Percentiles rank a stretch among this genome's conserved stretches.
These are phyloP conservation scores for Mixornis gularis DNA, from an alignment of 2,113 vertebrate species.

Conservation along the genomic window DNA sequence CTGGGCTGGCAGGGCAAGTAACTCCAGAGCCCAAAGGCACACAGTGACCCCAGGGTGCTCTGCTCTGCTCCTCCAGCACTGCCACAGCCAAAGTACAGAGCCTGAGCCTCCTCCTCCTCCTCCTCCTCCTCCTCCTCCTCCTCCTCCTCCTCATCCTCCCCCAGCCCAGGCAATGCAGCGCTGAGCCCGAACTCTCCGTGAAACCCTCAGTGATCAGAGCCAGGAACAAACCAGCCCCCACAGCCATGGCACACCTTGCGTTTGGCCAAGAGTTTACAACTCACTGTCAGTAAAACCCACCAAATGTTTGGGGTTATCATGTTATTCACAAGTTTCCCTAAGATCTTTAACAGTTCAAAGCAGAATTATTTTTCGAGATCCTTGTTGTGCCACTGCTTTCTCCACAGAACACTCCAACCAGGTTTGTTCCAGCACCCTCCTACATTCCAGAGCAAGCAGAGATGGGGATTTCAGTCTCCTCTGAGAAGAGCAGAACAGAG, in stretches of 20 bases:
- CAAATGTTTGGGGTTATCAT: rapidly evolving
- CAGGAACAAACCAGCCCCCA: neutral
- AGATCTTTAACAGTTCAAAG: neutral
- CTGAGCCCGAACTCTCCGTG: rapidly evolving
- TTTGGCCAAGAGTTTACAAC: neutral
- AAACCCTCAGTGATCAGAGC: rapidly evolving
- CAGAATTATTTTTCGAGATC: neutral
- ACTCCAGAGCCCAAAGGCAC: slow-evolving; percentile 75
- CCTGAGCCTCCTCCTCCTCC: slow-evolving; percentile 8
- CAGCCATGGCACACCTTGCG: too few relatives aligned
- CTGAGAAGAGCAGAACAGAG: neutral
- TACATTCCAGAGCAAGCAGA: rapidly evolving
- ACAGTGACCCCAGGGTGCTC: slow-evolving; percentile 77
- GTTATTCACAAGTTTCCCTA: neutral
- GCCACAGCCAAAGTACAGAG: slow-evolving; percentile 50
- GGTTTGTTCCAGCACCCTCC: rapidly evolving
- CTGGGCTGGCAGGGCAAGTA: slow-evolving; percentile 74
- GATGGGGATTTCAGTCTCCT: neutral
- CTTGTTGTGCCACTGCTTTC: rapidly evolving
- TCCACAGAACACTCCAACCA: neutral
- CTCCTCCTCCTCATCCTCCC: rapidly evolving
- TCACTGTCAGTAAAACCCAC: neutral
- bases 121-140: neutral
- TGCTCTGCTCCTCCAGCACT: neutral
- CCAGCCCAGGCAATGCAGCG: neutral